Evolutionary conservation across 2,113 vertebrate species (phyloP), one percentile per base, ranked within the genome.

Genomic region (Gallinago media): DNA sequence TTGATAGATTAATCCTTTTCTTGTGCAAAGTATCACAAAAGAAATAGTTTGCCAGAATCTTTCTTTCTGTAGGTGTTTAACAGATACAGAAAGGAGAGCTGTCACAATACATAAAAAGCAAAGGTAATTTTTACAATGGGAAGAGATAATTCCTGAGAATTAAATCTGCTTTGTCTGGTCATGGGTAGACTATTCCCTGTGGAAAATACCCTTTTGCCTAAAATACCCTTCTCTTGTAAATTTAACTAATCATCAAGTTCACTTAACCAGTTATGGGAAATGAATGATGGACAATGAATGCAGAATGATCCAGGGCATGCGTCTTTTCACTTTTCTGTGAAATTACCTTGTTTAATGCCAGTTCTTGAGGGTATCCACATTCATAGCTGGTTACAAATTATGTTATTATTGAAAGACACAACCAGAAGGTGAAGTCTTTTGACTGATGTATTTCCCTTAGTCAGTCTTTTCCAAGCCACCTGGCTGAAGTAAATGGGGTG

Each of bases 1-100:
- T n/a, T n/a, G n/a, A n/a, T n/a, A n/a, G 67, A 79, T 66, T 88
- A 85, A 87, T 68, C 40, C 40, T 93, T 88, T 89, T 88, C 47
- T 79, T 26, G 7, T 65, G 52, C 20, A 40, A 91, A 63, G 40
- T 58, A 47, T 38, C 44, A 61, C 21, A 26, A 83, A 81, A 74
- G 52, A 85, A 61, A 75, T 31, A 47, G 32, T n/a, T 54, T 34
- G 54, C 31, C 62, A n/a, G 58, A 47, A 72, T 75, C 12, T 65
- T 52, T 81, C 62, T 77, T 94, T 92, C 32, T 49, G 13, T 15
- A 56, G 44, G 5, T 16, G 2, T 56, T 73, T 54, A 74, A 40
- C 79, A 72, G 70, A 54, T 72, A 23, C 27, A 58, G 88, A 85
- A 81, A 85, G 75, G 21, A 77, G 68, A 75, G 36, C 89, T 94